Conservation (phyloP, 2,888 invertebrate genomes). For the Hoplodrina ambigua region DNA sequence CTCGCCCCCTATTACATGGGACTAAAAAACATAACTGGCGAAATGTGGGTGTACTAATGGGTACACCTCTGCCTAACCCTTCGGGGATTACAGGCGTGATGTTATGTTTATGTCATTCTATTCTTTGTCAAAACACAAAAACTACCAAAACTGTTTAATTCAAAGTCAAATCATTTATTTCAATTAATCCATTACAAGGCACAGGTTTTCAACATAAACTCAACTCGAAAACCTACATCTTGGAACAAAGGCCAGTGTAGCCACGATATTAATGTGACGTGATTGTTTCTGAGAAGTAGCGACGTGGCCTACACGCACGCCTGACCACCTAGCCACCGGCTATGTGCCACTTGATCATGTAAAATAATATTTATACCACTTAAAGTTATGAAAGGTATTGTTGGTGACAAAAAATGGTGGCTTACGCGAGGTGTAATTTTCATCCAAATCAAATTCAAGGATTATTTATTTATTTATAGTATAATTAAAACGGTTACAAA, state of each 20-base stretch:
- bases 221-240: conserved; percentile 22
- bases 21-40: too few relatives aligned
- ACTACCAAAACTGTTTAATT: not conserved
- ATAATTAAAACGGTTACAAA: too few relatives aligned
- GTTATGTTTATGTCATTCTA: too few relatives aligned
- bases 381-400: conserved; percentile 13
- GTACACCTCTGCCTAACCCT: too few relatives aligned
- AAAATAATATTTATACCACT: conserved; percentile 8
- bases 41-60: too few relatives aligned
- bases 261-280: conserved; percentile 31
- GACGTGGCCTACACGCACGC: conserved; percentile 52
- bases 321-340: conserved; percentile 15
- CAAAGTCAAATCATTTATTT: not conserved
- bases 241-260: conserved; percentile 33
- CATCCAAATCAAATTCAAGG: too few relatives aligned
- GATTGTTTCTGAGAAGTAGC: conserved; percentile 55
- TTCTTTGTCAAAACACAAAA: too few relatives aligned
- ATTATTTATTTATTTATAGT: too few relatives aligned
- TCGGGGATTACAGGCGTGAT: too few relatives aligned
- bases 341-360: conserved; percentile 14
- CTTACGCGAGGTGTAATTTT: too few relatives aligned
- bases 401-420: conserved; percentile 10
- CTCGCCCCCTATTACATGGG: too few relatives aligned
- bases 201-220: conserved; percentile 7
- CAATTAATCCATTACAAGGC: not conserved